Conservation (phyloP, 2,888 invertebrate genomes). For the Sthenelais limicola region DNA sequence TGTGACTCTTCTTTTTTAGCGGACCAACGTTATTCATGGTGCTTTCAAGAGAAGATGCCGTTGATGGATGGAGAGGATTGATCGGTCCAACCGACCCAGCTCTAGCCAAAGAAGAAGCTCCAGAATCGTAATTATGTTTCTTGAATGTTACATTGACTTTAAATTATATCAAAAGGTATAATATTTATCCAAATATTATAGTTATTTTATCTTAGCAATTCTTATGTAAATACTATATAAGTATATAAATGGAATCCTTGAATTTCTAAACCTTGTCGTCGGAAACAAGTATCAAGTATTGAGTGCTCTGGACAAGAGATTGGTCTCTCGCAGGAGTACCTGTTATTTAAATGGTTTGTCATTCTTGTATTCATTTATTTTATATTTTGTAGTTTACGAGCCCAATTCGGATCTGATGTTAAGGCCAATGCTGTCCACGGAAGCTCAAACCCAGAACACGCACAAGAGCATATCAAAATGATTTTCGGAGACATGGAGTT, state of each 20-base stretch:
- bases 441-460: slow-evolving; percentile 59
- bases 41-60: slow-evolving; percentile 69
- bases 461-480: slow-evolving; percentile 57
- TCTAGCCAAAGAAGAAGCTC: slow-evolving; percentile 64
- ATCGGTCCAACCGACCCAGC: slow-evolving; percentile 69
- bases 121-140: slow-evolving; percentile 69
- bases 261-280: no score
- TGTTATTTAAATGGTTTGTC: no score
- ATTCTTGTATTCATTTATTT: no score
- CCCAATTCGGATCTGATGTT: slow-evolving; percentile 64
- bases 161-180: no score
- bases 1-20: slow-evolving; percentile 54
- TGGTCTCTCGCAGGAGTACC: no score
- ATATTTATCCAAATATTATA: no score
- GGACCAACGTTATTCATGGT: slow-evolving; percentile 70
- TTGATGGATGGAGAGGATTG: slow-evolving; percentile 67
- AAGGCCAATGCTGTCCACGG: slow-evolving; percentile 69
- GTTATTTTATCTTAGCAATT: no score
- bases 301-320: no score
- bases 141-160: no score
- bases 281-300: no score
- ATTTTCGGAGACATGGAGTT: slow-evolving; percentile 69
- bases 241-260: no score
- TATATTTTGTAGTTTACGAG: slow-evolving; percentile 61
- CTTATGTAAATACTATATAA: no score